Percentiles rank a stretch among this genome's conserved stretches.
These are phyloP conservation scores for Tinamus major DNA, from an alignment of 2,797 vertebrate genomes.

Conservation along the genomic window DNA sequence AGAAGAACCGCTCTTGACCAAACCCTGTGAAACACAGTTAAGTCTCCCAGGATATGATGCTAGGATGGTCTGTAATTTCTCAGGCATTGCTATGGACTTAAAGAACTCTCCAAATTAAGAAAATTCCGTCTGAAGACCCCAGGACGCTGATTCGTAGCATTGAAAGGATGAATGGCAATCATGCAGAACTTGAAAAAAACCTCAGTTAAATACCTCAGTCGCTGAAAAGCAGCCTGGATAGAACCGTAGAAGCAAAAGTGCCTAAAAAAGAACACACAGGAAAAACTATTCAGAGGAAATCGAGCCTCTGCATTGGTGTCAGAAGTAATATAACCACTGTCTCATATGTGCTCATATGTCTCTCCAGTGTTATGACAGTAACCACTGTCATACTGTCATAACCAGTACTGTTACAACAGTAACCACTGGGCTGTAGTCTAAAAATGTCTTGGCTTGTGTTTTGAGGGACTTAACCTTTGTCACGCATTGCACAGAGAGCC, in stretches of 20 bases:
- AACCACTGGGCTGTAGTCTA: accelerated
- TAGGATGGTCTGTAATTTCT: not conserved
- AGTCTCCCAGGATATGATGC: not conserved
- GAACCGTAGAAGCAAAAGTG: not conserved
- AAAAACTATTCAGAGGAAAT: not conserved
- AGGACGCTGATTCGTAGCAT: not conserved
- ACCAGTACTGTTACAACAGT: not conserved
- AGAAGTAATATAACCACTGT: not conserved
- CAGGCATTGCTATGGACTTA: not conserved
- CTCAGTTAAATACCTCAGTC: not conserved
- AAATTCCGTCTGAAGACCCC: not conserved
- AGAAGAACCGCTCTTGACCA: not conserved
- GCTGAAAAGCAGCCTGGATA: not conserved
- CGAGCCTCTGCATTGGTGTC: accelerated
- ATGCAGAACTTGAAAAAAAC: not conserved
- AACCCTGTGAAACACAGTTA: not conserved
- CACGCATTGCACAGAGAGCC: not conserved
- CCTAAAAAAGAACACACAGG: accelerated
- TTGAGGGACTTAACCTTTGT: not conserved
- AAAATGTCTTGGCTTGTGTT: not conserved
- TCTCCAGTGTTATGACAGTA: not conserved
- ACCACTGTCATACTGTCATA: not conserved
- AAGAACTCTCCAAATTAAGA: not conserved
- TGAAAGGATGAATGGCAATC: not conserved
- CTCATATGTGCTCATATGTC: not conserved